phyloP scores from a whole-genome alignment of 2,888 invertebrate species.

The Alloscopus bannaensis region DNA sequence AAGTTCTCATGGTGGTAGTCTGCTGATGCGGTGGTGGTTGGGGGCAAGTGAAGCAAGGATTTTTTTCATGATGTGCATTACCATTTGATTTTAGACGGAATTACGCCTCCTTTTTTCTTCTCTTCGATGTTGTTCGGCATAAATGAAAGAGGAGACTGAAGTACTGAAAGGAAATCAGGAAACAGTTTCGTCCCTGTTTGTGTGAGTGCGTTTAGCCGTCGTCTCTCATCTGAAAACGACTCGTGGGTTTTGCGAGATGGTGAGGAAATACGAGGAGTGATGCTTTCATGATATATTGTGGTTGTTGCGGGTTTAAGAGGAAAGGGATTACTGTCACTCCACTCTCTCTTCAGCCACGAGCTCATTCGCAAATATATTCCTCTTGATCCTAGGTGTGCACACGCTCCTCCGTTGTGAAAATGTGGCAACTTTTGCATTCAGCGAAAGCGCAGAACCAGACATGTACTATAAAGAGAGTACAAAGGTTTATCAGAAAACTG shows the following conservation, averaged over 20 bases:
- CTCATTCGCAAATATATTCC: no score
- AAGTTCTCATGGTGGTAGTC: slow-evolving; percentile 12
- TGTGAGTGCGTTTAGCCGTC: slow-evolving; percentile 5
- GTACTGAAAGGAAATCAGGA: slow-evolving; percentile 27
- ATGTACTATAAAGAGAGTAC: no score
- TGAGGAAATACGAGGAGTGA: no score
- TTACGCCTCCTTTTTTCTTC: slow-evolving; percentile 4
- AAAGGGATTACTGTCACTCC: slow-evolving; percentile 52
- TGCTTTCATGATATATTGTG: slow-evolving; percentile 47
- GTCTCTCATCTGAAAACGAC: neutral
- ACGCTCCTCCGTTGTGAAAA: no score
- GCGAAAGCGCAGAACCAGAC: no score
- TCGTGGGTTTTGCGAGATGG: slow-evolving; percentile 4
- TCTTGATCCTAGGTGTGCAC: no score
- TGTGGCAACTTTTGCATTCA: no score
- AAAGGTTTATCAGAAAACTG: no score
- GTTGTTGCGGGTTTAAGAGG: slow-evolving; percentile 48
- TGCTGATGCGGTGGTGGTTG: slow-evolving; percentile 18
- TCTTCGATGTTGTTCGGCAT: neutral
- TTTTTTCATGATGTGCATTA: slow-evolving; percentile 18
- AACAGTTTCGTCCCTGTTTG: slow-evolving; percentile 1
- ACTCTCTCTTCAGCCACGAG: neutral
- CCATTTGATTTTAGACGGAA: slow-evolving; percentile 25
- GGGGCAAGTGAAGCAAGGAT: slow-evolving; percentile 5
- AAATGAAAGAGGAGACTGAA: neutral